Evolutionary conservation across 2,113 vertebrate species (phyloP).

Genomic region (Grammomys surdaster): DNA sequence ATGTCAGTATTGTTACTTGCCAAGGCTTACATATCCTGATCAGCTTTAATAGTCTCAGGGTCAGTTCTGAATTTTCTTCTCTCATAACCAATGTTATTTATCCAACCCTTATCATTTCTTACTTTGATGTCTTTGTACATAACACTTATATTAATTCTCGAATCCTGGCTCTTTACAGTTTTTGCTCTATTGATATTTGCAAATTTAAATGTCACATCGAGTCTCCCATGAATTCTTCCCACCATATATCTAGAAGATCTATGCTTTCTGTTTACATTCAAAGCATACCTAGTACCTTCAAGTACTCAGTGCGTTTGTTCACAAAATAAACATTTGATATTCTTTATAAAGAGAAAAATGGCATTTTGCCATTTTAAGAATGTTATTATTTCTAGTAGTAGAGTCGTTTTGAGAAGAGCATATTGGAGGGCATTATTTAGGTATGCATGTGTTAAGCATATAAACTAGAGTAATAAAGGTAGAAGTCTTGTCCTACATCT

Average conservation of each 20-base stretch:
- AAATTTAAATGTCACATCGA: neutral
- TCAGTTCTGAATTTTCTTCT: neutral
- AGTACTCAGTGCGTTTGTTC: neutral
- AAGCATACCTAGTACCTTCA: neutral
- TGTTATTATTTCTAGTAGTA: neutral
- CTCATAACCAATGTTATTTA: neutral
- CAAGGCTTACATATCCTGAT: neutral
- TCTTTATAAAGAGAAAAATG: neutral
- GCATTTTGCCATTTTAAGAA: neutral
- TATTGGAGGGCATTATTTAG: neutral
- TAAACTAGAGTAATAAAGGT: neutral
- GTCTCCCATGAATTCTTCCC: neutral
- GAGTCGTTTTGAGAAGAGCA: neutral
- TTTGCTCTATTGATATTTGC: slow-evolving; percentile 35
- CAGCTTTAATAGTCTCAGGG: neutral
- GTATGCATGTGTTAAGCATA: neutral
- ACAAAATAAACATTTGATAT: neutral
- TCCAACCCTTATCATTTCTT: too few relatives aligned
- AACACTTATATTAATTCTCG: neutral
- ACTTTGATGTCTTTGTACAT: neutral
- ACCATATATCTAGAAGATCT: neutral
- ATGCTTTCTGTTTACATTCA: neutral
- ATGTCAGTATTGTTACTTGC: neutral
- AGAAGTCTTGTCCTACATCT: neutral
- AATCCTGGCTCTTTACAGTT: neutral